Conservation (phyloP, 2,797 vertebrate genomes). For the Margarornis squamiger region DNA sequence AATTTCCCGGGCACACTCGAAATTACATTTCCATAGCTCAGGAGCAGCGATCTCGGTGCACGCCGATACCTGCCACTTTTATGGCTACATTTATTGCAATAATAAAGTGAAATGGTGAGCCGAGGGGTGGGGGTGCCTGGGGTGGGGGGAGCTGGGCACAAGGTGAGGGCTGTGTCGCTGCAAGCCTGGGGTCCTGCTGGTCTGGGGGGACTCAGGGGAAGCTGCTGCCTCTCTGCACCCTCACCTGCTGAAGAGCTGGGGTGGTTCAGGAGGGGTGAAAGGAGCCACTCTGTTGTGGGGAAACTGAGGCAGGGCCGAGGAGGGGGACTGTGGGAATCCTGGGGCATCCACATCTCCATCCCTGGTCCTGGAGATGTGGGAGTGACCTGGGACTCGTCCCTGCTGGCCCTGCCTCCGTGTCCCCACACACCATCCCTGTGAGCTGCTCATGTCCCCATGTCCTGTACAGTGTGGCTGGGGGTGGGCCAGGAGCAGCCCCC, state of each 20-base stretch:
- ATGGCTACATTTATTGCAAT: slow-evolving; percentile 83
- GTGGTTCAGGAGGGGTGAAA: neutral
- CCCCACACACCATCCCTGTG: rapidly evolving
- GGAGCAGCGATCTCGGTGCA: slow-evolving; percentile 47
- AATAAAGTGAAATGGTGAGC: slow-evolving; percentile 73
- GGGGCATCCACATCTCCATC: no score
- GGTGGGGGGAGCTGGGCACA: neutral
- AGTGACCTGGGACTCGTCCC: neutral
- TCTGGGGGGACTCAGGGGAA: neutral
- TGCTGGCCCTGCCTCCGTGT: rapidly evolving
- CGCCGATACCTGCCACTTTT: slow-evolving; percentile 73
- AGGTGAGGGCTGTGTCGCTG: neutral
- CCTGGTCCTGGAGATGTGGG: neutral
- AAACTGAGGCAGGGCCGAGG: neutral
- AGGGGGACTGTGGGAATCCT: rapidly evolving
- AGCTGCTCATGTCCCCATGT: neutral
- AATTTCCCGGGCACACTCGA: slow-evolving; percentile 71
- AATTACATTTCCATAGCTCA: slow-evolving; percentile 77
- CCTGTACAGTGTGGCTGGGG: no score
- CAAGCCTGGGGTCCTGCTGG: neutral
- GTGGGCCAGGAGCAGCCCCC: neutral
- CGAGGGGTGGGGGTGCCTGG: neutral
- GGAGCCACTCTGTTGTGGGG: neutral
- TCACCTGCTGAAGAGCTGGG: neutral
- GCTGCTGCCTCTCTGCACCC: neutral